Percentiles rank a stretch among this genome's conserved stretches.
Evolutionary conservation across 1,140 invertebrate genomes (phyloP).

Genomic region (Euwallacea similis): DNA sequence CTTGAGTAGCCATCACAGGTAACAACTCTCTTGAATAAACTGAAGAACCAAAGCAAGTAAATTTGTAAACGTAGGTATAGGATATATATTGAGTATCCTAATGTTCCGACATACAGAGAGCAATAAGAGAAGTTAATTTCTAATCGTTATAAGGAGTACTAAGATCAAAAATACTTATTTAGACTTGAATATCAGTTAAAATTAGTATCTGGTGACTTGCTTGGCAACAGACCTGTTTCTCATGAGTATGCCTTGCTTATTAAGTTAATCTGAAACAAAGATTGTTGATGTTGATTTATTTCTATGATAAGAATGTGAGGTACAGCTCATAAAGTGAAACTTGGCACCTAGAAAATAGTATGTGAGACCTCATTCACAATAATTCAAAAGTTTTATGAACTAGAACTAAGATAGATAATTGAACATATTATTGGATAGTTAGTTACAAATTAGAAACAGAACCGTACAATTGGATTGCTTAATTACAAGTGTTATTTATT

Average conservation of each 20-base stretch:
- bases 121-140: constrained; percentile 9
- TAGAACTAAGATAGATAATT: no score
- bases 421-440: no score
- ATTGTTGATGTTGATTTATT: not conserved
- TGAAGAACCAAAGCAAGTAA: constrained; percentile 10
- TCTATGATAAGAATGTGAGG: no score
- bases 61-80: constrained; percentile 9
- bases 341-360: no score
- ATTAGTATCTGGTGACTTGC: constrained; percentile 22
- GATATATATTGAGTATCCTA: constrained; percentile 17
- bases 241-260: constrained; percentile 49
- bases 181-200: constrained; percentile 31
- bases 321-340: no score
- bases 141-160: not conserved
- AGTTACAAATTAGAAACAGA: no score
- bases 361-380: no score
- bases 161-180: constrained; percentile 20
- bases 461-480: no score
- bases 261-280: constrained; percentile 41
- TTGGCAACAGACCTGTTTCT: constrained; percentile 32
- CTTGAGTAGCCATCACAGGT: constrained; percentile 50
- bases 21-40: not conserved
- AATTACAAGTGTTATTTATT: no score
- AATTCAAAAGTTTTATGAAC: no score
- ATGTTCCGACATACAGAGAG: not conserved